phyloP scores from a whole-genome alignment of 2,113 vertebrate species.

The Tonatia bakeri region DNA sequence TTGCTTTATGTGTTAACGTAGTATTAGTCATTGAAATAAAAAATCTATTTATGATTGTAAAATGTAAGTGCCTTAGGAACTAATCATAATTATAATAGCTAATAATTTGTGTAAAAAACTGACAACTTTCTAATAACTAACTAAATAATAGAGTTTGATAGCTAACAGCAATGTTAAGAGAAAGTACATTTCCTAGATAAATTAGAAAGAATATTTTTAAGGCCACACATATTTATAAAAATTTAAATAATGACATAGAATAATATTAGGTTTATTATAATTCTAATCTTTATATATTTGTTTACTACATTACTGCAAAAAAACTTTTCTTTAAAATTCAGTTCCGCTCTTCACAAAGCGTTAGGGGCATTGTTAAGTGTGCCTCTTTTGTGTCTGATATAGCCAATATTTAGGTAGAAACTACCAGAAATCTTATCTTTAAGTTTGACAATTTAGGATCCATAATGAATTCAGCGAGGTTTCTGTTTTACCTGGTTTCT shows the following conservation, averaged over 20 bases:
- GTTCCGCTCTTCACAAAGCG: background rate
- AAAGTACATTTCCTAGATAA: background rate
- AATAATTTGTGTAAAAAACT: background rate
- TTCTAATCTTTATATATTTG: background rate
- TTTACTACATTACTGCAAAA: background rate
- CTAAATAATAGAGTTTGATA: slow-evolving; percentile 10
- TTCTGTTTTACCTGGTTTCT: background rate
- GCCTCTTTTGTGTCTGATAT: background rate
- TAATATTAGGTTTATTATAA: background rate
- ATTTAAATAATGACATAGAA: background rate
- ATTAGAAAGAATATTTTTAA: background rate
- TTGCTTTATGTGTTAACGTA: background rate
- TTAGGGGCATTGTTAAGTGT: background rate
- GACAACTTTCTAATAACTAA: background rate
- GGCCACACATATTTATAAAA: background rate
- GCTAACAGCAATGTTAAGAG: background rate
- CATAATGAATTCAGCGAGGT: background rate
- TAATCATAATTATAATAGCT: background rate
- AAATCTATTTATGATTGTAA: background rate
- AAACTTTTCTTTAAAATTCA: background rate
- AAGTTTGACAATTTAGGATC: background rate
- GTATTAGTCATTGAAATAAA: background rate
- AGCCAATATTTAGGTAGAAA: background rate
- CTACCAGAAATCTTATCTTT: background rate
- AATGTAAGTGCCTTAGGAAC: slow-evolving; percentile 16